Evolutionary conservation across 2,797 vertebrate species (phyloP), one percentile per base, ranked within the genome.

Genomic region (Pteropus rufus): DNA sequence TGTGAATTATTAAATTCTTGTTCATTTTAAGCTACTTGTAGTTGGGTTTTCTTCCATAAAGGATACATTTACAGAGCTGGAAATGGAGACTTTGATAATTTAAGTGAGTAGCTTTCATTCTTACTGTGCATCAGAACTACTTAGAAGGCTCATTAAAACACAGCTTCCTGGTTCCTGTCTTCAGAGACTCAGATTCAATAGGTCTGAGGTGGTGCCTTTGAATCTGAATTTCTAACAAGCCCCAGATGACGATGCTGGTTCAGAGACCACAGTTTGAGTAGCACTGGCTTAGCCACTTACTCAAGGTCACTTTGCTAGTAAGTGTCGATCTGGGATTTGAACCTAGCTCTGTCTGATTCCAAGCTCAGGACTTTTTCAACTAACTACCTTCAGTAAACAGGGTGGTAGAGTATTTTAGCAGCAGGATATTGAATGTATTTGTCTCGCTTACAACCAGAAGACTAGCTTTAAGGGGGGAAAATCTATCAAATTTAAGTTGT

Each of bases 391-490:
- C 36, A 41, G 52, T 70, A 67, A 67, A 69, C 10, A 72, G 31
- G 21, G 21, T 60, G 46, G 44, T 12, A 81, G 75, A 46, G 36
- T 10, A 44, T 83, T 76, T 79, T 75, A 69, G 18, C 83, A 92
- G 80, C 19, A 65, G 15, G 65, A 62, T 56, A 39, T 69, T 87
- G 56, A 52, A 64, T 87, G 49, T 94, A 67, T 89, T 77, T 94
- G 76, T 94, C 82, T 95, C 92, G 49, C 65, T 85, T 65, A 82
- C 29, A 91, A 89, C 62, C 60, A 81, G 89, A 86, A 97, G 81
- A 91, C 62, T 46, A 86, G n/a, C 84, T 89, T 58, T 67, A 77
- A 92, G 46, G 54, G n/a, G 56, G 8, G 14, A 14, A 21, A 75
- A 89, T 62, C 56, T 21, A 64, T 86, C 86, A 87, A 7, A 56